These are phyloP conservation scores for Myotis pilosus DNA, from an alignment of 2,797 vertebrate species.

Conservation along the genomic window DNA sequence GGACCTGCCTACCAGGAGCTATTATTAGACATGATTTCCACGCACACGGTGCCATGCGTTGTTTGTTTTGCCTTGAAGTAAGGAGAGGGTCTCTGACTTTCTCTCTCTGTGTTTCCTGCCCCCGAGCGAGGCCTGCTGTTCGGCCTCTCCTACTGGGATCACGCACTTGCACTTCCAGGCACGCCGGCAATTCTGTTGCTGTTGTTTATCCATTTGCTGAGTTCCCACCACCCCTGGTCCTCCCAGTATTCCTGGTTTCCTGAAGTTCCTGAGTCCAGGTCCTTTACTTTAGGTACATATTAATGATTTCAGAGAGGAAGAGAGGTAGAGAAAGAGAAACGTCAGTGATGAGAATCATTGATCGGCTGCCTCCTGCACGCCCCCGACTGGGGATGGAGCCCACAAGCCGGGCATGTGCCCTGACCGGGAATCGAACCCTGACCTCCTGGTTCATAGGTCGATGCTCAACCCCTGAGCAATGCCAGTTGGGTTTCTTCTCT, in stretches of 20 bases:
- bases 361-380: too few relatives aligned
- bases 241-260: not conserved
- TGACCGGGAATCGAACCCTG: too few relatives aligned
- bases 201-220: not conserved
- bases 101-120: not conserved
- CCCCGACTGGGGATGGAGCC: too few relatives aligned
- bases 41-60: conserved; percentile 9
- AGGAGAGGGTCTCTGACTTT: conserved; percentile 38
- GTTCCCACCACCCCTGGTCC: not conserved
- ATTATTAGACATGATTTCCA: conserved; percentile 71
- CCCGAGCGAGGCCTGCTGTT: conserved; percentile 25
- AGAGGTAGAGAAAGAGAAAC: too few relatives aligned
- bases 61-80: conserved; percentile 44
- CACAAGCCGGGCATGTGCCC: too few relatives aligned
- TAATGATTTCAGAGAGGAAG: too few relatives aligned
- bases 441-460: too few relatives aligned
- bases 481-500: not conserved
- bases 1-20: conserved; percentile 68
- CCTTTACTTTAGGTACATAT: not conserved
- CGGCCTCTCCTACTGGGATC: conserved; percentile 27
- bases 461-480: too few relatives aligned
- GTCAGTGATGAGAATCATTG: too few relatives aligned
- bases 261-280: not conserved
- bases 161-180: conserved; percentile 46
- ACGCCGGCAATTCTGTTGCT: not conserved